Conservation (phyloP, 2,888 invertebrate genomes). For the Dilophus febrilis region DNA sequence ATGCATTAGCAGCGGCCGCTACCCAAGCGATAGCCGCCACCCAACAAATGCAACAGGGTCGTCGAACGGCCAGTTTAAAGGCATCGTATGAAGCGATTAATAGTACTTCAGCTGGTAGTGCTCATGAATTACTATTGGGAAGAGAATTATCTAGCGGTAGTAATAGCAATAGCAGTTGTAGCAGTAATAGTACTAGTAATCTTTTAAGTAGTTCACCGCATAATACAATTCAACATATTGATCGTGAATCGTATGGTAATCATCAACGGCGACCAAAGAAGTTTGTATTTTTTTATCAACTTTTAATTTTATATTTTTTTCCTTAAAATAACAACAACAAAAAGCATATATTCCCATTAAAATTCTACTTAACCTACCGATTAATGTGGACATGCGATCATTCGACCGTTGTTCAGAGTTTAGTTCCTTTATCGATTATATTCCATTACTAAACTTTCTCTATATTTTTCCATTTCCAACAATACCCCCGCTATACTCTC, state of each 20-base stretch:
- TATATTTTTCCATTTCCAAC: no score
- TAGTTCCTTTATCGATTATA: neutral
- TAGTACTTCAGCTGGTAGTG: conserved; percentile 40
- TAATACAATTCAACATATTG: conserved; percentile 53
- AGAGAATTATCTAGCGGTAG: conserved; percentile 54
- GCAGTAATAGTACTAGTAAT: no score
- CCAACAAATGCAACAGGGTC: conserved; percentile 89
- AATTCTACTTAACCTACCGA: neutral
- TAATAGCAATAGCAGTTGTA: conserved; percentile 27
- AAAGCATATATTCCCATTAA: neutral
- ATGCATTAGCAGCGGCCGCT: conserved; percentile 84
- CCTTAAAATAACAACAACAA: neutral
- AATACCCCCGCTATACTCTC: no score
- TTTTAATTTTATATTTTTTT: neutral
- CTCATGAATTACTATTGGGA: conserved; percentile 49
- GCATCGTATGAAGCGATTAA: conserved; percentile 87
- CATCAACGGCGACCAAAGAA: conserved; percentile 47
- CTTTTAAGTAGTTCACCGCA: no score
- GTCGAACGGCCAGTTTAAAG: conserved; percentile 83
- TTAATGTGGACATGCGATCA: neutral
- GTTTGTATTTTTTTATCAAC: conserved; percentile 18
- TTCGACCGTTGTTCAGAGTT: neutral
- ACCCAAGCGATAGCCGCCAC: conserved; percentile 93
- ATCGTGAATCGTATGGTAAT: conserved; percentile 35
- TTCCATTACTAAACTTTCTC: no score